Base-by-base conservation (phyloP, 2,888 invertebrate species). In the Synanthedon formicaeformis region DNA sequence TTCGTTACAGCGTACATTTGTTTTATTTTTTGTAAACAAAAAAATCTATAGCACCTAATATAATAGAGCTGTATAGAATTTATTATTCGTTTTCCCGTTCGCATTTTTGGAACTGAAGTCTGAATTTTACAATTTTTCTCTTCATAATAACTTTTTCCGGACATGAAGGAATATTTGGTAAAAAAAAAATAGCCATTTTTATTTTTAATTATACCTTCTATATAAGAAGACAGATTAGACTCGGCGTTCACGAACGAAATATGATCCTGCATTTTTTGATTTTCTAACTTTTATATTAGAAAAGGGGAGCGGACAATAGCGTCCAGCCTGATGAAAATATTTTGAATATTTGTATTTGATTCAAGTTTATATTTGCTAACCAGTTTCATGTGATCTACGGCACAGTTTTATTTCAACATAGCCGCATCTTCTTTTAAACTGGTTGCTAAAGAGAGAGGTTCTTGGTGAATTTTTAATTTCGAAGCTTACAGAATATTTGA, bases 311-410 rank as follows among this genome's bases (percentile, higher is more conserved):
- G 65, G 67, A 75, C 75, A 76, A 77, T 73, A 65, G 66, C 62
- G 63, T 58, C 65, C 64, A 56, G 61, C 65, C 63, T 78, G 79
- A 83, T 83, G 79, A 83, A 34, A 85, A 83, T 83, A 83, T 78
- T 81, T 77, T 69, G 76, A 75, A 83, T 83, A 83, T 78, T 78
- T 50, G 75, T 76, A 75, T 78, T 77, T 77, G 78, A 81, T 79
- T 66, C 58, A 61, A 57, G 16, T 54, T 52, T 23, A 52, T 53
- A 52, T 49, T 49, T 49, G 12, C 16, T 51, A 52, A 59, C 79
- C 73, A 75, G 50, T 58, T 50, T 54, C 50, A 52, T 23, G 51
- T 65, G 69, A 71, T 16, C 73, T 56, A 13, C 52, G 1, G 13
- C n/a, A 13, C 8, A 6, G 13, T 45, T 13, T 13, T 13, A 13